These are phyloP conservation scores for Discoglossus pictus DNA, from an alignment of 2,797 vertebrate genomes.

Conservation along the genomic window DNA sequence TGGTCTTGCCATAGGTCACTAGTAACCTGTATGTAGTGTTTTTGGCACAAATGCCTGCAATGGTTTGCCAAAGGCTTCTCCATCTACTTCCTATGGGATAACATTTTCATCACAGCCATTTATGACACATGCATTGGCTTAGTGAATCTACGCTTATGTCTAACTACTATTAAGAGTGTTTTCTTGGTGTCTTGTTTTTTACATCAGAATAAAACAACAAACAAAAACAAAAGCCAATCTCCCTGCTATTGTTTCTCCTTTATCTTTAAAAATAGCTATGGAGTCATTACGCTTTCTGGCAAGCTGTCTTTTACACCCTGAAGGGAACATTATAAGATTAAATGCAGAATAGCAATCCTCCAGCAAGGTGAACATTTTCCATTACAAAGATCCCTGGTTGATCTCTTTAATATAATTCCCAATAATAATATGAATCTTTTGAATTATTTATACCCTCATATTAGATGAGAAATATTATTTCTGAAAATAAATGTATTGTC, in stretches of 20 bases:
- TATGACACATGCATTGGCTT: no score
- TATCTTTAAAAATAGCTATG: conserved; percentile 63
- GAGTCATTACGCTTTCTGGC: conserved; percentile 67
- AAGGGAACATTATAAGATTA: conserved; percentile 75
- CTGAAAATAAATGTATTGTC: conserved; percentile 72
- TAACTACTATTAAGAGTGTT: no score
- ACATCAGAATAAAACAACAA: neutral
- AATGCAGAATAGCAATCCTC: conserved; percentile 68
- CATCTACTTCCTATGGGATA: no score
- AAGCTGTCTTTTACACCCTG: conserved; percentile 67
- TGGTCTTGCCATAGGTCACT: no score
- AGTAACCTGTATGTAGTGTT: no score
- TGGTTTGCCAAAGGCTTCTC: no score
- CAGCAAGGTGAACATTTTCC: conserved; percentile 72
- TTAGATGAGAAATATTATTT: conserved; percentile 73
- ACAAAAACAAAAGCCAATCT: conserved; percentile 62
- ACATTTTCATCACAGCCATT: no score
- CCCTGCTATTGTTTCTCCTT: conserved; percentile 64
- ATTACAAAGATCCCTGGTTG: conserved; percentile 68
- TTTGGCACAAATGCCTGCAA: no score
- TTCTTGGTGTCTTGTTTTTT: no score
- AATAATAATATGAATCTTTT: conserved; percentile 70
- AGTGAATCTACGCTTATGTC: no score
- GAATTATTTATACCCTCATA: conserved; percentile 75
- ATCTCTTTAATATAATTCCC: conserved; percentile 74